Percentiles rank a stretch among this genome's conserved stretches.
phyloP scores from a whole-genome alignment of 2,113 vertebrate species.

The Orthonyx spaldingii region DNA sequence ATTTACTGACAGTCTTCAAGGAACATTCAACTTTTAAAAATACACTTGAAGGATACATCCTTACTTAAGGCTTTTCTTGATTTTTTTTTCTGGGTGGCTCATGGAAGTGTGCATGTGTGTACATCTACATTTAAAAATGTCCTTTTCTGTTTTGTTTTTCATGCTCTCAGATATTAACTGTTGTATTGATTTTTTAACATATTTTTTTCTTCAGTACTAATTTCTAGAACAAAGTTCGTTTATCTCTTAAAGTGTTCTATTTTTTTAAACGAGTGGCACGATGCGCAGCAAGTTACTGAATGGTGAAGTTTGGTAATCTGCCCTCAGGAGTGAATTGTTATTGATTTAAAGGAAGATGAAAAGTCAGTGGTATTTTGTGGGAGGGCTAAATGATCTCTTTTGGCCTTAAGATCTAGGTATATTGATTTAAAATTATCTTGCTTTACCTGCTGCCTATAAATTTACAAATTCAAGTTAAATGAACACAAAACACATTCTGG shows the following conservation, averaged over 20 bases:
- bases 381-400: background rate
- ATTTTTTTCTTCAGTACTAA: background rate
- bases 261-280: background rate
- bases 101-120: background rate
- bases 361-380: slow-evolving; percentile 1
- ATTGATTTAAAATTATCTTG: slow-evolving; percentile 24
- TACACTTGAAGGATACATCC: background rate
- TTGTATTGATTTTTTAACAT: background rate
- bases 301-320: background rate
- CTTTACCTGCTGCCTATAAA: slow-evolving; percentile 1
- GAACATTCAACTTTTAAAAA: background rate
- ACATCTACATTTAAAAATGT: background rate
- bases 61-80: background rate
- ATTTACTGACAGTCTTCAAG: background rate
- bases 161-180: background rate
- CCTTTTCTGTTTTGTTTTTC: background rate
- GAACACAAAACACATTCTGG: background rate
- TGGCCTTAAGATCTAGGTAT: background rate
- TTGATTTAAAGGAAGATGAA: slow-evolving; percentile 13
- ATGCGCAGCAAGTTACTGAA: background rate
- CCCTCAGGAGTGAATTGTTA: background rate
- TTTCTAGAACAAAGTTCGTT: background rate
- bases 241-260: background rate
- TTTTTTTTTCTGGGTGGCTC: background rate
- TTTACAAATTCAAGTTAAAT: background rate